Evolutionary conservation across 2,113 vertebrate species (phyloP).

Genomic region (Eulemur macaco): DNA sequence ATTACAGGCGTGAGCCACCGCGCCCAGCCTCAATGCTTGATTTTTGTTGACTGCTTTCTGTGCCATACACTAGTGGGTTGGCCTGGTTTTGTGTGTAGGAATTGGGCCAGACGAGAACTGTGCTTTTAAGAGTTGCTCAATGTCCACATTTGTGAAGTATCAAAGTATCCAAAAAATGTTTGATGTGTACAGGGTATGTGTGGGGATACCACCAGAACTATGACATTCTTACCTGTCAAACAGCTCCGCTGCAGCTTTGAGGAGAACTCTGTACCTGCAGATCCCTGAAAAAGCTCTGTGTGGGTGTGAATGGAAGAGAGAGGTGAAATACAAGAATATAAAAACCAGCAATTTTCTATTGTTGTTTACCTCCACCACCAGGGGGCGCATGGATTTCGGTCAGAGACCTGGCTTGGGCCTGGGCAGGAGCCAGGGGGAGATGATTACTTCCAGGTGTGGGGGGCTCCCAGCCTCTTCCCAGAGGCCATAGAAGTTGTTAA

Average conservation of each 20-base stretch:
- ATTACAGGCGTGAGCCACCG: too few relatives aligned
- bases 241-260: neutral
- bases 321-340: neutral
- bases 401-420: neutral
- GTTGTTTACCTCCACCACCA: constrained; percentile 60
- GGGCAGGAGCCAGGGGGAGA: neutral
- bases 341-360: neutral
- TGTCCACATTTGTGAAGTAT: neutral
- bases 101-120: neutral
- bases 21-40: neutral
- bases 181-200: neutral
- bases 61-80: neutral
- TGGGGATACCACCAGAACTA: neutral
- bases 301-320: neutral
- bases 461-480: neutral
- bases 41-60: neutral
- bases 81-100: neutral
- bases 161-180: neutral
- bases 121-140: neutral
- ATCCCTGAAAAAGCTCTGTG: neutral
- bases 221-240: neutral
- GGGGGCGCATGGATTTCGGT: constrained; percentile 46
- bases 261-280: neutral
- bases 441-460: constrained; percentile 27
- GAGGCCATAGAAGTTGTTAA: constrained; percentile 19